phyloP scores from a whole-genome alignment of 2,797 vertebrate genomes.

The Pampus argenteus region DNA sequence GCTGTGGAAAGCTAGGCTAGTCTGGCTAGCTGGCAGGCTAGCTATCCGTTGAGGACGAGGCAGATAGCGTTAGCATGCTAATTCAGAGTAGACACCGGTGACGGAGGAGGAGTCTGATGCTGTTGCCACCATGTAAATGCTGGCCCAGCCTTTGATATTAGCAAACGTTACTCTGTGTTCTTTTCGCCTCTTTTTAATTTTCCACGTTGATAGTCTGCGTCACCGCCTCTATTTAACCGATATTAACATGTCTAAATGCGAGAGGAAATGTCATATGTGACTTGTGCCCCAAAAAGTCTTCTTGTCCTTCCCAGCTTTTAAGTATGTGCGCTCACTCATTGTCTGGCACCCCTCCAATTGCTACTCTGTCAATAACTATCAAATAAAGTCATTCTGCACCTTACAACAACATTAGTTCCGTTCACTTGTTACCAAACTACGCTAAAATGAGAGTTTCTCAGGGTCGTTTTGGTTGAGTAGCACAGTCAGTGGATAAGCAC shows the following conservation, averaged over 20 bases:
- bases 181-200: constrained; percentile 7
- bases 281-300: constrained; percentile 32
- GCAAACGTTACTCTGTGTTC: constrained; percentile 52
- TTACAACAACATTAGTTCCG: neutral
- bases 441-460: neutral
- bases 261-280: constrained; percentile 11
- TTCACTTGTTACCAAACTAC: constrained; percentile 7
- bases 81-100: constrained; percentile 72
- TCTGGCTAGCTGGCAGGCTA: constrained; percentile 36
- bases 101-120: constrained; percentile 79
- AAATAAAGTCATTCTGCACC: constrained; percentile 35
- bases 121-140: constrained; percentile 70
- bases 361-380: constrained; percentile 54
- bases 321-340: constrained; percentile 60
- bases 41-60: constrained; percentile 32
- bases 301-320: constrained; percentile 35
- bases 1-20: constrained; percentile 65
- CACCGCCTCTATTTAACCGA: neutral
- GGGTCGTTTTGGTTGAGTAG: constrained; percentile 7
- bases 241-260: constrained; percentile 11
- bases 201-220: neutral
- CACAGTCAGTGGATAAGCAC: constrained; percentile 14
- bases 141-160: constrained; percentile 63
- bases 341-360: constrained; percentile 67
- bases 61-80: constrained; percentile 68